Evolutionary conservation across 2,113 vertebrate species (phyloP).

Genomic region (Nothobranchius kuhntae): DNA sequence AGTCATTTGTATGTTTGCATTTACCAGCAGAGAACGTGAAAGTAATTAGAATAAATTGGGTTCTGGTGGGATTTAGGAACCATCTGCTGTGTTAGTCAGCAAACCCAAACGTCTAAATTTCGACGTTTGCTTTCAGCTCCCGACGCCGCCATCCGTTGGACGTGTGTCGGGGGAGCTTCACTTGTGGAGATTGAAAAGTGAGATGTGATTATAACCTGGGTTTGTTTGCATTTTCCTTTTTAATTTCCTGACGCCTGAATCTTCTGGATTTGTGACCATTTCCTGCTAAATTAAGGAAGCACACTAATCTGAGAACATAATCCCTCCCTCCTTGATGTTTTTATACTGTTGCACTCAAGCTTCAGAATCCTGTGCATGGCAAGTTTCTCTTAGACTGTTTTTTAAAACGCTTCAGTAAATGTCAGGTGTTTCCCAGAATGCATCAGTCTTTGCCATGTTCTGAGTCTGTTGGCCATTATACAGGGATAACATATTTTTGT

Average conservation of each 20-base stretch:
- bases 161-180: conserved; percentile 9
- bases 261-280: conserved; percentile 83
- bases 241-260: conserved; percentile 96
- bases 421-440: conserved; percentile 7
- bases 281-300: conserved; percentile 62
- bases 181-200: conserved; percentile 78
- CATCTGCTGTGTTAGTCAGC: conserved; percentile 16
- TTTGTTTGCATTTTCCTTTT: conserved; percentile 97
- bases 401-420: neutral
- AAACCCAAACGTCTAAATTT: neutral
- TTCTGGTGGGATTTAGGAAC: conserved; percentile 20
- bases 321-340: conserved; percentile 38
- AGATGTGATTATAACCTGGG: conserved; percentile 83
- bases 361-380: neutral
- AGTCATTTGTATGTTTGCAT: conserved; percentile 52
- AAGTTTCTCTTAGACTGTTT: neutral
- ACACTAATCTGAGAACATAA: conserved; percentile 42
- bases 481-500: conserved; percentile 65
- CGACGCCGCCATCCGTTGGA: neutral
- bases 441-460: conserved; percentile 30
- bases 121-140: neutral
- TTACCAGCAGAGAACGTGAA: conserved; percentile 50
- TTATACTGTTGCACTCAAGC: conserved; percentile 23
- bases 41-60: conserved; percentile 36
- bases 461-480: conserved; percentile 69